These are phyloP conservation scores for Gulo gulo DNA, from an alignment of 2,113 vertebrate genomes.

Conservation along the genomic window DNA sequence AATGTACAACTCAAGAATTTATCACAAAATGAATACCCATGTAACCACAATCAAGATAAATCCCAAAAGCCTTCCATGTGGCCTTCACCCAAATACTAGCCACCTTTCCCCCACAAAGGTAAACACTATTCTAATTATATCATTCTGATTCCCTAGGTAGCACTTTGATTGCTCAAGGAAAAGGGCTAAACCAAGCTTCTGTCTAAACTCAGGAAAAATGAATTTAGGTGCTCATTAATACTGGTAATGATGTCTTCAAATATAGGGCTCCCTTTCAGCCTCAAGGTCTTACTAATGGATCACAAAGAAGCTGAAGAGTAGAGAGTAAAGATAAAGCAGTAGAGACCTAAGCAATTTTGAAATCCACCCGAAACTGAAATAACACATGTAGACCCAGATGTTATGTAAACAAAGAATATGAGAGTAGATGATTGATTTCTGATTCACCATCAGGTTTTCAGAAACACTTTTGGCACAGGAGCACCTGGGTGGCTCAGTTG, in stretches of 20 bases:
- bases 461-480: neutral
- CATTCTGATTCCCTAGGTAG: neutral
- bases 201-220: neutral
- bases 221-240: neutral
- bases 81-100: neutral
- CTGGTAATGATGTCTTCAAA: neutral
- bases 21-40: neutral
- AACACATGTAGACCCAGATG: neutral
- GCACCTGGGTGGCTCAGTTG: neutral
- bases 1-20: neutral
- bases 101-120: neutral
- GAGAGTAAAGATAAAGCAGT: neutral
- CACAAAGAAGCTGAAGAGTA: neutral
- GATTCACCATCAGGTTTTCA: constrained; percentile 2
- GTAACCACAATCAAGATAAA: neutral
- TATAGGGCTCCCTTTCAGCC: neutral
- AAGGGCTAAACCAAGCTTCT: neutral
- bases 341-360: neutral
- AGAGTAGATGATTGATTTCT: constrained; percentile 8
- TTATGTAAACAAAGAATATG: neutral
- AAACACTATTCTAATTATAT: neutral
- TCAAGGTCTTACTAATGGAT: neutral
- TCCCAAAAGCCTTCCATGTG: neutral
- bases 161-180: neutral
- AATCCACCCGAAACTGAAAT: neutral